Evolutionary conservation across 1,140 invertebrate genomes (phyloP).

Genomic region (Trichoplusia ni): DNA sequence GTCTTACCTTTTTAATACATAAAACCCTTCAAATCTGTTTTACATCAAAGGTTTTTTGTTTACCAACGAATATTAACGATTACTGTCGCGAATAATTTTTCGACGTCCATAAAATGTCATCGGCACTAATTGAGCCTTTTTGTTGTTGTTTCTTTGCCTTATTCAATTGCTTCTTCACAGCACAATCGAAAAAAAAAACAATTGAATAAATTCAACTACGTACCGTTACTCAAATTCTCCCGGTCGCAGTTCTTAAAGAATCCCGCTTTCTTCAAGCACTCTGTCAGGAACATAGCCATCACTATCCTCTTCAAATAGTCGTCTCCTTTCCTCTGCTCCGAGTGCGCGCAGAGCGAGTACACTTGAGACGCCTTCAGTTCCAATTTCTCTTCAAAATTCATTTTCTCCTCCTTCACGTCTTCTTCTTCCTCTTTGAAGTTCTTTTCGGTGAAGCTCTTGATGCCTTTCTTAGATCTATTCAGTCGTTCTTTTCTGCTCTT

Average conservation of each 20-base stretch:
- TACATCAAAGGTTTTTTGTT: too few relatives aligned
- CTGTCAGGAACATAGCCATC: conserved; percentile 89
- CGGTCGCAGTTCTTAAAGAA: conserved; percentile 81
- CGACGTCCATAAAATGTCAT: too few relatives aligned
- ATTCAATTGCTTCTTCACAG: too few relatives aligned
- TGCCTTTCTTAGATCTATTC: conserved; percentile 59
- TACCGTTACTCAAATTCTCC: conserved; percentile 53
- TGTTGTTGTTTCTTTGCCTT: too few relatives aligned
- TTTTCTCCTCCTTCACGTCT: conserved; percentile 54
- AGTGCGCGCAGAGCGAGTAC: conserved; percentile 87
- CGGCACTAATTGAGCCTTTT: too few relatives aligned
- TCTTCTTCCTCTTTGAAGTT: conserved; percentile 42
- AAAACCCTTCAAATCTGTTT: too few relatives aligned
- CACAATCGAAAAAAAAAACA: too few relatives aligned
- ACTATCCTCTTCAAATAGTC: conserved; percentile 90
- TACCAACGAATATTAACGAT: too few relatives aligned
- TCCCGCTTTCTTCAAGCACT: conserved; percentile 84
- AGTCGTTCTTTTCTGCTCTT: conserved; percentile 75
- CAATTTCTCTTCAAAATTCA: conserved; percentile 56
- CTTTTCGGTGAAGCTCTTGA: conserved; percentile 57
- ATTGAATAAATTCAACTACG: too few relatives aligned
- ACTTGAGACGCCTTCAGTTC: conserved; percentile 74
- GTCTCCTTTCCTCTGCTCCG: conserved; percentile 82
- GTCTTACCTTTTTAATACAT: too few relatives aligned
- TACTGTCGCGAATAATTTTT: too few relatives aligned